These are phyloP conservation scores for Trachemys scripta DNA, from an alignment of 2,113 vertebrate genomes.

Conservation along the genomic window DNA sequence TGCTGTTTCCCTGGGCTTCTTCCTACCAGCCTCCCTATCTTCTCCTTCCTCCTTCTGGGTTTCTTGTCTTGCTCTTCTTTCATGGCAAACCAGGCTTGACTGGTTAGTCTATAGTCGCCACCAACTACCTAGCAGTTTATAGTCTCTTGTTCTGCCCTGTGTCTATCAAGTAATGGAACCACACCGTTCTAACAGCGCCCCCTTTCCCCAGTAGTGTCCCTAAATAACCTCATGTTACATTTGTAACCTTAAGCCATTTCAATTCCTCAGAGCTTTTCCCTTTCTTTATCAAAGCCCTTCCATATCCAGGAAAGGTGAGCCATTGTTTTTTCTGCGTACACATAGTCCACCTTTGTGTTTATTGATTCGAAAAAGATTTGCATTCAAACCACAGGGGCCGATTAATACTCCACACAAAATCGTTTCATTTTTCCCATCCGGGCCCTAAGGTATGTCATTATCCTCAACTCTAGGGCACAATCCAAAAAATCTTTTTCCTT, in stretches of 20 bases:
- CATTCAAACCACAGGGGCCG: background rate
- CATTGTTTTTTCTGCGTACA: background rate
- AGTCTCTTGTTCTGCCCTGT: background rate
- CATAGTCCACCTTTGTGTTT: background rate
- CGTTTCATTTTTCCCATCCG: background rate
- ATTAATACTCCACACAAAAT: background rate
- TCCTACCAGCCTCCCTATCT: background rate
- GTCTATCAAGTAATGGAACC: background rate
- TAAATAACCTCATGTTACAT: background rate
- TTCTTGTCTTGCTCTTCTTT: background rate
- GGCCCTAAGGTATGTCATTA: background rate
- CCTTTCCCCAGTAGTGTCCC: background rate
- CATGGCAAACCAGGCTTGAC: background rate
- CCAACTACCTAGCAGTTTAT: background rate
- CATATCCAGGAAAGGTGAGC: background rate
- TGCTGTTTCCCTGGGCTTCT: background rate
- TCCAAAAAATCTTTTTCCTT: background rate
- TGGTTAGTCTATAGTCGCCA: background rate
- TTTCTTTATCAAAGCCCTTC: background rate
- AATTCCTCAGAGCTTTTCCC: background rate
- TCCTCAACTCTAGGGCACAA: background rate
- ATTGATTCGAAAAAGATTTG: background rate
- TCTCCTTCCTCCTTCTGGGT: background rate
- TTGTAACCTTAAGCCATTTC: background rate
- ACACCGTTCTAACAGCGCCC: background rate